phyloP scores from a whole-genome alignment of 2,888 invertebrate species.

The Alloscopus bannaensis region DNA sequence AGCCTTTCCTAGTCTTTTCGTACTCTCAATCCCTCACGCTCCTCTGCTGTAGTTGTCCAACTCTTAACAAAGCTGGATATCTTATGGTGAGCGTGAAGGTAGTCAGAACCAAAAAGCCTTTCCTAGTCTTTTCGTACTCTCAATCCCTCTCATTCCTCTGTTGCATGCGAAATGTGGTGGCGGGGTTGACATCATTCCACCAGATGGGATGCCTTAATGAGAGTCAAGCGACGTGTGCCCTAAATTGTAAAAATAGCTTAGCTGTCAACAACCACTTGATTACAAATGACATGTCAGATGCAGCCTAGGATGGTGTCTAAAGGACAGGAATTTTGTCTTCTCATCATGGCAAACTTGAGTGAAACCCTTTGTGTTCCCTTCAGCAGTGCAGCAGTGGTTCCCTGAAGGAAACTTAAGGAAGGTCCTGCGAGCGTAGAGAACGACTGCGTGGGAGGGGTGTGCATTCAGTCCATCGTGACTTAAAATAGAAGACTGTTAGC shows the following conservation, averaged over 20 bases:
- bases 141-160: neutral
- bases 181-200: neutral
- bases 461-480: no score
- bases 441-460: no score
- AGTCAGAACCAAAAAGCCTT: neutral
- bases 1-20: neutral
- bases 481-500: no score
- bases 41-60: neutral
- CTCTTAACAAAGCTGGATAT: no score
- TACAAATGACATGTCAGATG: neutral
- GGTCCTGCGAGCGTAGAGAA: no score
- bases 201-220: neutral
- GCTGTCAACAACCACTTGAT: neutral
- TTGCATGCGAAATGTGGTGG: neutral
- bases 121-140: no score
- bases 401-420: no score
- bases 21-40: neutral
- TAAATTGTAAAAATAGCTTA: slow-evolving; percentile 7
- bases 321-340: no score
- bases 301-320: no score
- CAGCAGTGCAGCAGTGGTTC: no score
- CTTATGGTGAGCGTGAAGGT: neutral
- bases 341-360: no score
- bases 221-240: slow-evolving; percentile 2
- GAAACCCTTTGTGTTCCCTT: no score